A percentile compares a stretch with the other conserved stretches of the same genome.
phyloP scores from a whole-genome alignment of 2,113 vertebrate species.

The Crocuta crocuta region DNA sequence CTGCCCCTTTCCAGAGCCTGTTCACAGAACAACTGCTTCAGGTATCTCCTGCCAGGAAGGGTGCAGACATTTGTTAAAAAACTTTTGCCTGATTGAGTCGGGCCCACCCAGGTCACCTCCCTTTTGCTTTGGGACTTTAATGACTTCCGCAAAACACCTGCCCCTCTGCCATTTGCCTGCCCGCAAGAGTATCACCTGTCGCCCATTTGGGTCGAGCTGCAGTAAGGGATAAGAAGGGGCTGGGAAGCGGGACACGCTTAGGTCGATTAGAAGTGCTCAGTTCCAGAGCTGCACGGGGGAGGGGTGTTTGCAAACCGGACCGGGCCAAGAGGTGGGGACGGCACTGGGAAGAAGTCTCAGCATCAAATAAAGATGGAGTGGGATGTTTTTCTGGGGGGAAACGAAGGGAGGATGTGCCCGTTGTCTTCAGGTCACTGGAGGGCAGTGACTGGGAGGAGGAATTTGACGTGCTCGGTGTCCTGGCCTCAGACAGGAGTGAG shows the following conservation, averaged over 20 bases:
- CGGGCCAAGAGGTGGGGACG: no score
- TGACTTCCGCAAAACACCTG: not conserved
- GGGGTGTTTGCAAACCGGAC: not conserved
- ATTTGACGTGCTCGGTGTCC: not conserved
- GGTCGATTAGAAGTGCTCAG: not conserved
- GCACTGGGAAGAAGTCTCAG: not conserved
- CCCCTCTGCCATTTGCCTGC: not conserved
- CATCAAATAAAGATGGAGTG: no score
- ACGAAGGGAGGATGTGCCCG: not conserved
- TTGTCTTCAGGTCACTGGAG: not conserved
- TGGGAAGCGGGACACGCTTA: not conserved
- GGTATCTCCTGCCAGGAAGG: not conserved
- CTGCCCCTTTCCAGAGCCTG: accelerated
- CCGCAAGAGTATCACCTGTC: not conserved
- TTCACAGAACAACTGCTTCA: not conserved
- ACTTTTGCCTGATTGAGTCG: not conserved
- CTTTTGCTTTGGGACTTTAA: not conserved
- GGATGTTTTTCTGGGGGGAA: not conserved
- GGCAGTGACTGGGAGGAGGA: not conserved
- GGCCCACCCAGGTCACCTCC: not conserved
- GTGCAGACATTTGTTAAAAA: not conserved
- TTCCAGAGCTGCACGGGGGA: not conserved
- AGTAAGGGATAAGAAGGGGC: not conserved
- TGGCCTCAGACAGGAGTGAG: not conserved
- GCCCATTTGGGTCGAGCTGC: not conserved